Base-by-base conservation (phyloP, 2,888 invertebrate species). In the Neuroscelio doddi region DNA sequence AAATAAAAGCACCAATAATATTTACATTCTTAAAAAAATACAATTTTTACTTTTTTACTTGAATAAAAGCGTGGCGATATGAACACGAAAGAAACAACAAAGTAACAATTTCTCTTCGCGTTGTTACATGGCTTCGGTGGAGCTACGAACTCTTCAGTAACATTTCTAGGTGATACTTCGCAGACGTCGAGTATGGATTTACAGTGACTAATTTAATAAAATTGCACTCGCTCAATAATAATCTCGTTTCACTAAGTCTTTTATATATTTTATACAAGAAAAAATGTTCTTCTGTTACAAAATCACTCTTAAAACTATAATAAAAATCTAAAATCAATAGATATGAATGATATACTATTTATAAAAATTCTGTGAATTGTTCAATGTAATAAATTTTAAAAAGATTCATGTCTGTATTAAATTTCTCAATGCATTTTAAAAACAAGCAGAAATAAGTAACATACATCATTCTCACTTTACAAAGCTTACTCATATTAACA, bases 61-160 rank as follows among this genome's bases (percentile, higher is more conserved):
- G n/a, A n/a, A n/a, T n/a, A n/a, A n/a, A n/a, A n/a, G n/a, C 30
- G 34, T 46, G 21, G 32, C n/a, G 10, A 46, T 21, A 30, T 46
- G 46, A 46, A 46, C 21, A 32, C 9, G 24, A 46, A 46, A 21
- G 12, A n/a, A n/a, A n/a, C n/a, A n/a, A n/a, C n/a, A n/a, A n/a
- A n/a, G n/a, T n/a, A 47, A 38, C 27, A 38, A 38, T 14, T 39
- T 39, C 29, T 16, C 10, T 39, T 30, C 26, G 21, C 50, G 39
- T 17, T 39, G 14, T 38, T 50, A 12, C 36, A 50, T 8, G 50
- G 36, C 30, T 50, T 50, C 39, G 8, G 2, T n/a, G 27, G 39
- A 16, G 26, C 50, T 50, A 10, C 26, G 30, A 39, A 50, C 39
- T 39, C 21, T 50, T 50, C 39, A 15, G 29, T 50, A 50, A 50